Percentiles rank a stretch among this genome's conserved stretches.
Evolutionary conservation across 2,888 invertebrate species (phyloP).

Genomic region (Mimachlamys varia): DNA sequence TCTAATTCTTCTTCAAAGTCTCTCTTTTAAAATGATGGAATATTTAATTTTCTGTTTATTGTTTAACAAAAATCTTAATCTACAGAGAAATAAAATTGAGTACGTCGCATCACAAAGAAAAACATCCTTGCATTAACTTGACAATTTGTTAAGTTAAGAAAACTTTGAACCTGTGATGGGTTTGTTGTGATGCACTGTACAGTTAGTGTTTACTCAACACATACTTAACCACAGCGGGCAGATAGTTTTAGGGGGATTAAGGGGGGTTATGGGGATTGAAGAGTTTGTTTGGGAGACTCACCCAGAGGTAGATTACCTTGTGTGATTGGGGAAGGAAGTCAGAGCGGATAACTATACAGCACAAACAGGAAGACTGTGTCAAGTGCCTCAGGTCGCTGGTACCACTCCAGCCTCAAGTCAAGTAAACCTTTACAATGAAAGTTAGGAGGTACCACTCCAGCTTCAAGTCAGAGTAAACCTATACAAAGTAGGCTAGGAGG

Average conservation of each 20-base stretch:
- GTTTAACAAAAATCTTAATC: too few relatives aligned
- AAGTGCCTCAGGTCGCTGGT: background rate
- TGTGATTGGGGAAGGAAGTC: background rate
- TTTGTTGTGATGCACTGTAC: conserved; percentile 1
- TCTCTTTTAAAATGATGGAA: too few relatives aligned
- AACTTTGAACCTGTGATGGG: background rate
- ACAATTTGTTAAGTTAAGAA: too few relatives aligned
- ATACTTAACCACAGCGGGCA: background rate
- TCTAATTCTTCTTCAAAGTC: too few relatives aligned
- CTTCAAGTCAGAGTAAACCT: background rate
- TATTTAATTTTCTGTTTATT: too few relatives aligned
- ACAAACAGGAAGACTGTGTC: background rate
- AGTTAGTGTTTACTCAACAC: background rate
- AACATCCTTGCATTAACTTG: too few relatives aligned
- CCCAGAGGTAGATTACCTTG: background rate
- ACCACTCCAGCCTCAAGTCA: background rate
- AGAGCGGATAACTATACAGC: background rate
- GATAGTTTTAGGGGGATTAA: background rate
- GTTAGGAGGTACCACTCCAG: background rate
- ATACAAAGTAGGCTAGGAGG: background rate
- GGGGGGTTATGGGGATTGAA: background rate
- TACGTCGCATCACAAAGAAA: too few relatives aligned
- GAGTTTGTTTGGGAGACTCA: conserved; percentile 14
- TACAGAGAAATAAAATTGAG: too few relatives aligned
- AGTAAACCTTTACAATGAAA: background rate